Conservation (phyloP, 53 echinoderm and acorn worm genomes). For the Crossaster papposus region DNA sequence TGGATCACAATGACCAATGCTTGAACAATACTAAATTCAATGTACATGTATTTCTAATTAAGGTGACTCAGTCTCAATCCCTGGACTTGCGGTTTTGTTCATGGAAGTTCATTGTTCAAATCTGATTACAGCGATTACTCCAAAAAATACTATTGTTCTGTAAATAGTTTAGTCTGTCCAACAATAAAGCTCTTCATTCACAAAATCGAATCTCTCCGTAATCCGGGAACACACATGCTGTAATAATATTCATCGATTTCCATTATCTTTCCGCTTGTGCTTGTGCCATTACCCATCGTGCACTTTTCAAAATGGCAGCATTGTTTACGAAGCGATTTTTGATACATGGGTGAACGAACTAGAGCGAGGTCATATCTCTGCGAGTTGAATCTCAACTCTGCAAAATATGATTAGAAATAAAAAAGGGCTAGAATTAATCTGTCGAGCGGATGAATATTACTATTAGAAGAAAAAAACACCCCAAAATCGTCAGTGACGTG, state of each 20-base stretch:
- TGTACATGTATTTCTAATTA: no score
- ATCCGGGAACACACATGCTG: neutral
- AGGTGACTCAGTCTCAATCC: no score
- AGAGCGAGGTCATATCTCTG: neutral
- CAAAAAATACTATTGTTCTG: no score
- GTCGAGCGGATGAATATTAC: neutral
- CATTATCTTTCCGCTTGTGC: neutral
- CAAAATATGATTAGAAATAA: neutral
- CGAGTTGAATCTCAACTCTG: neutral
- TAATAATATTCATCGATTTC: neutral
- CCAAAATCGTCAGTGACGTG: neutral
- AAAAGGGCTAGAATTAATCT: neutral
- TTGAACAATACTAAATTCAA: no score
- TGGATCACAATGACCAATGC: no score
- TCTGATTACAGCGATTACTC: no score
- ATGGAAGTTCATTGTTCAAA: no score
- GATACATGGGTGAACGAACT: slow-evolving; percentile 1
- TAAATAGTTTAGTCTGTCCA: no score
- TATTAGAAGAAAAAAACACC: no score
- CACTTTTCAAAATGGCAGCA: slow-evolving; percentile 13
- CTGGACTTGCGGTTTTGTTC: no score
- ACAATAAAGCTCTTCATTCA: neutral
- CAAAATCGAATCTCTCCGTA: neutral
- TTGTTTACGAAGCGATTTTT: neutral
- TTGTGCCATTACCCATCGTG: neutral